Conservation (phyloP, 2,797 vertebrate species). For the Enteromius radiatus region DNA sequence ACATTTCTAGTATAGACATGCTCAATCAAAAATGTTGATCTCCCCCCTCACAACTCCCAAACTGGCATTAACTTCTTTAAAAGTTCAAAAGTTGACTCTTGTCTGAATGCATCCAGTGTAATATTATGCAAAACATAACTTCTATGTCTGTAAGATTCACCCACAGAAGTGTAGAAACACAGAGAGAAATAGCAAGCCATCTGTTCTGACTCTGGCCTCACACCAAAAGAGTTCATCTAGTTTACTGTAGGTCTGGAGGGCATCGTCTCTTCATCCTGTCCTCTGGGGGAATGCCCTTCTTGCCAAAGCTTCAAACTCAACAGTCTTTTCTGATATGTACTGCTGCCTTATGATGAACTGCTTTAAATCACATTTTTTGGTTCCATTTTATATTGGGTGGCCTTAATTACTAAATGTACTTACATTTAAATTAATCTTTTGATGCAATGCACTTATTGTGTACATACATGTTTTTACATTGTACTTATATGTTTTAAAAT, state of each 20-base stretch:
- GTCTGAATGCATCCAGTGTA: background rate
- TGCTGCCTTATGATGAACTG: no score
- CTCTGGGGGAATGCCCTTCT: background rate
- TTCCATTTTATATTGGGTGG: no score
- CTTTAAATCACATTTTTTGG: no score
- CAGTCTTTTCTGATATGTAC: background rate
- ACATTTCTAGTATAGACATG: background rate
- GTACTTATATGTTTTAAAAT: no score
- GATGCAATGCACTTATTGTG: no score
- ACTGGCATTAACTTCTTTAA: background rate
- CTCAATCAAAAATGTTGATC: background rate
- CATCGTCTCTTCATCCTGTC: background rate
- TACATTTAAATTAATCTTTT: no score
- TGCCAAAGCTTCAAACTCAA: background rate
- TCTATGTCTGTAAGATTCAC: background rate
- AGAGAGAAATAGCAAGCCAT: slow-evolving; percentile 21
- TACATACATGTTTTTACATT: no score
- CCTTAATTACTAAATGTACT: no score
- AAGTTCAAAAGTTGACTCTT: background rate
- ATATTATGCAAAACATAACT: background rate
- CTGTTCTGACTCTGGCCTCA: slow-evolving; percentile 28
- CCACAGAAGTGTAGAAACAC: background rate
- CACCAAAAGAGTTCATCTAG: slow-evolving; percentile 9
- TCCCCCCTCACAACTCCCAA: background rate
- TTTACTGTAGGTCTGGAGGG: slow-evolving; percentile 27